Percentiles rank a stretch among this genome's conserved stretches.
Conservation (phyloP, 1,140 invertebrate genomes). For the Akabosia matsudoensis region DNA sequence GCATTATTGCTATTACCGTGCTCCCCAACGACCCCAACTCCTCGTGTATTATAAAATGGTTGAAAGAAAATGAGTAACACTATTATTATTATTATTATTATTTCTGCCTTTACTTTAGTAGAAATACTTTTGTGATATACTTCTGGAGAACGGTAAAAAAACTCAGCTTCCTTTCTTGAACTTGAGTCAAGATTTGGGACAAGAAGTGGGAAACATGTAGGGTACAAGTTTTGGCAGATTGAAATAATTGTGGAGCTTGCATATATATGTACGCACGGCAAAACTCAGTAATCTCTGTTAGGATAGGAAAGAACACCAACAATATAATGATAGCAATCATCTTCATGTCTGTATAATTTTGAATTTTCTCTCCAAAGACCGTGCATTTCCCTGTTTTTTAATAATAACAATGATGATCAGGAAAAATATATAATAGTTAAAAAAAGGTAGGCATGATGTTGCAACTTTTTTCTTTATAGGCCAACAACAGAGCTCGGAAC, state of each 20-base stretch:
- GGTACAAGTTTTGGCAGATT: no score
- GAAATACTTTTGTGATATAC: background rate
- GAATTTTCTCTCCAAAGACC: background rate
- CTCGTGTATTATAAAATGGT: no score
- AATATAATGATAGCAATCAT: background rate
- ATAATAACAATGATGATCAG: constrained; percentile 8
- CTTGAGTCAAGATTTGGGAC: background rate
- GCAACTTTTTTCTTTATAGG: constrained; percentile 14
- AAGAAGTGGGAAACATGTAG: no score
- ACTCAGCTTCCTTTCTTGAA: background rate
- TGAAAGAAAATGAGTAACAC: background rate
- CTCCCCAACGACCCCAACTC: no score
- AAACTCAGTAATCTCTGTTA: background rate
- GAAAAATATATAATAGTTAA: constrained; percentile 8
- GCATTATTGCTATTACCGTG: no score
- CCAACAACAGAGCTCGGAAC: background rate
- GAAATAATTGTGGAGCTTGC: background rate
- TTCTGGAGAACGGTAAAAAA: background rate
- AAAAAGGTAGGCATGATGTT: constrained; percentile 7
- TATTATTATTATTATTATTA: constrained; percentile 6
- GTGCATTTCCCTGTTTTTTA: background rate
- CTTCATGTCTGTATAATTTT: background rate
- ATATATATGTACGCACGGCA: background rate
- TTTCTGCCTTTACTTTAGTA: background rate
- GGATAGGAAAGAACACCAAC: background rate